These are phyloP conservation scores for Dysmachus trigonus DNA, from an alignment of 2,888 invertebrate genomes.

Conservation along the genomic window DNA sequence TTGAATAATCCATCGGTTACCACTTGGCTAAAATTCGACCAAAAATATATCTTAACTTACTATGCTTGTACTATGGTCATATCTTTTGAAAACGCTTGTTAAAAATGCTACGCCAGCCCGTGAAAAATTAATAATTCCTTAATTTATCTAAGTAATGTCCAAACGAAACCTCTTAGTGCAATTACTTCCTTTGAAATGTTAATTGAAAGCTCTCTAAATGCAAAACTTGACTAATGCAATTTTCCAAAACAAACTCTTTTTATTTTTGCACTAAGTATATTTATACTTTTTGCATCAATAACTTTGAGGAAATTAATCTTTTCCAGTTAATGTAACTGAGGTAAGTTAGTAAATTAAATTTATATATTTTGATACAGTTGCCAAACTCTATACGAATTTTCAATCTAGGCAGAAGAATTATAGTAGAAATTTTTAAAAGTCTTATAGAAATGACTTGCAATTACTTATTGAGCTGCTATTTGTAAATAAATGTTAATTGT, in stretches of 20 bases:
- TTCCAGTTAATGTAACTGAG: background rate
- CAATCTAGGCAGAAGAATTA: background rate
- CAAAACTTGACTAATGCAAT: too few species aligned
- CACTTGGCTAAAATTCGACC: too few species aligned
- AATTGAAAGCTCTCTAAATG: too few species aligned
- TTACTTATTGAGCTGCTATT: background rate
- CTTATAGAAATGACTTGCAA: background rate
- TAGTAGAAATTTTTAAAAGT: background rate
- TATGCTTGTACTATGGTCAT: background rate
- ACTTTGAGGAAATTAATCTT: background rate
- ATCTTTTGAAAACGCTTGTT: background rate
- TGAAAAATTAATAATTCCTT: too few species aligned
- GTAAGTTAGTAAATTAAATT: background rate
- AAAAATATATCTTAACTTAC: too few species aligned
- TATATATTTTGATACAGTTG: background rate
- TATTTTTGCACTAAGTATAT: background rate
- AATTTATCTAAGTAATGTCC: too few species aligned
- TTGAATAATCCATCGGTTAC: background rate
- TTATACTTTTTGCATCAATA: background rate
- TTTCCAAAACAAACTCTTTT: too few species aligned
- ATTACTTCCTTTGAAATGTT: too few species aligned
- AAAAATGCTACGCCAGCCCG: too few species aligned
- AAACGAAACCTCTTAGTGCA: too few species aligned
- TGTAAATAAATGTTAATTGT: background rate
- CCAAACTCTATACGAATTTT: background rate